phyloP scores from a whole-genome alignment of 2,113 vertebrate genomes.

The Cryptotis parvus region DNA sequence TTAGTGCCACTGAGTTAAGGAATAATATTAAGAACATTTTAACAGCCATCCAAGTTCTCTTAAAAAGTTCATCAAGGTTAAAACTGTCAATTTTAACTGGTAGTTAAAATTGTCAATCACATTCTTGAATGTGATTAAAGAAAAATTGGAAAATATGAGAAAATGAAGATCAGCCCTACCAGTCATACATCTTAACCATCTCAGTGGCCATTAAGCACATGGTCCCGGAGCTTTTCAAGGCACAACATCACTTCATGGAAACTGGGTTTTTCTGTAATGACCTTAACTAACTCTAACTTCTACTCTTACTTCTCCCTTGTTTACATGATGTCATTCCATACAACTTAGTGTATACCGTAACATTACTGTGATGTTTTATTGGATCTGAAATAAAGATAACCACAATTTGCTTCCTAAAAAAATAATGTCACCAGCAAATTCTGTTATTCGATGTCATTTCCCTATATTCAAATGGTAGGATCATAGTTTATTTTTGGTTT shows the following conservation, averaged over 20 bases:
- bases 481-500: slow-evolving; percentile 61
- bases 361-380: slow-evolving; percentile 46
- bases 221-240: slow-evolving; percentile 23
- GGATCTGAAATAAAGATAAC: slow-evolving; percentile 38
- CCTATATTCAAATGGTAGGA: slow-evolving; percentile 48
- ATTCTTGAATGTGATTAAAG: slow-evolving; percentile 11
- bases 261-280: neutral
- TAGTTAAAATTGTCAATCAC: too few relatives aligned
- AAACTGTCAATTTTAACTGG: too few relatives aligned
- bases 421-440: slow-evolving; percentile 53
- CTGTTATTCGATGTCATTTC: slow-evolving; percentile 39
- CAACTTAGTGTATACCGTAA: neutral
- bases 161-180: neutral
- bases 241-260: neutral
- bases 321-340: neutral
- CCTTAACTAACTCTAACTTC: neutral
- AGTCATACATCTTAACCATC: neutral
- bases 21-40: neutral
- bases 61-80: slow-evolving; percentile 17
- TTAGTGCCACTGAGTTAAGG: neutral
- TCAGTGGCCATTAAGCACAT: neutral
- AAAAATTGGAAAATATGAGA: neutral
- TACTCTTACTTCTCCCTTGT: neutral
- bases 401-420: slow-evolving; percentile 20
- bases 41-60: slow-evolving; percentile 13